Evolutionary conservation across 2,113 vertebrate genomes (phyloP).

Genomic region (Alces alces): DNA sequence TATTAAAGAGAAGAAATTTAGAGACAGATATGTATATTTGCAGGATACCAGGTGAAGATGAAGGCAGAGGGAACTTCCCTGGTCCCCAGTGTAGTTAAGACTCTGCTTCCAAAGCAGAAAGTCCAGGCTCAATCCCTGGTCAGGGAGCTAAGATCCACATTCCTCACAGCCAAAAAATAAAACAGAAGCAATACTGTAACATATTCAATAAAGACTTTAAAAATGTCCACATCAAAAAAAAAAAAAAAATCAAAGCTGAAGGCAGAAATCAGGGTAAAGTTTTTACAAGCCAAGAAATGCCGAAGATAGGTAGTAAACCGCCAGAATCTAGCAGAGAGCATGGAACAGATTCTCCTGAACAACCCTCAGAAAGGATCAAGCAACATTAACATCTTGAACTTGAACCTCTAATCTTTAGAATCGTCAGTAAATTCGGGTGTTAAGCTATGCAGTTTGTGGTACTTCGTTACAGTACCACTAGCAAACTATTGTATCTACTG

Average conservation of each 20-base stretch:
- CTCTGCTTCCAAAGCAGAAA: background rate
- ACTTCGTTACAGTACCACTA: background rate
- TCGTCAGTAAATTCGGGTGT: background rate
- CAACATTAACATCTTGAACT: background rate
- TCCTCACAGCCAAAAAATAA: background rate
- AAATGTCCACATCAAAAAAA: background rate
- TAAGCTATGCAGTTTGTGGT: background rate
- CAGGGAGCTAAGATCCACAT: background rate
- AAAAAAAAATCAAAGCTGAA: background rate
- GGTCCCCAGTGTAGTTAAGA: background rate
- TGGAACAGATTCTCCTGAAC: background rate
- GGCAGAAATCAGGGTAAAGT: background rate
- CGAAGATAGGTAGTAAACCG: background rate
- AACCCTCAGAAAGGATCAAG: background rate
- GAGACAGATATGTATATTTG: background rate
- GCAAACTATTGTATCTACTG: background rate
- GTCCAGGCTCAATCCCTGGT: background rate
- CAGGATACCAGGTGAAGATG: background rate
- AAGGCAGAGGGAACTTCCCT: background rate
- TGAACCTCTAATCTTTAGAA: background rate
- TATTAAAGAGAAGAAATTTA: background rate
- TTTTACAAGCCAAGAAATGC: background rate
- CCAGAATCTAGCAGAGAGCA: background rate
- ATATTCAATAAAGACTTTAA: background rate
- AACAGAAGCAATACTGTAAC: background rate